A percentile compares a stretch with the other conserved stretches of the same genome.
These are phyloP conservation scores for Pluvianellus socialis DNA, from an alignment of 2,113 vertebrate genomes.

Conservation along the genomic window DNA sequence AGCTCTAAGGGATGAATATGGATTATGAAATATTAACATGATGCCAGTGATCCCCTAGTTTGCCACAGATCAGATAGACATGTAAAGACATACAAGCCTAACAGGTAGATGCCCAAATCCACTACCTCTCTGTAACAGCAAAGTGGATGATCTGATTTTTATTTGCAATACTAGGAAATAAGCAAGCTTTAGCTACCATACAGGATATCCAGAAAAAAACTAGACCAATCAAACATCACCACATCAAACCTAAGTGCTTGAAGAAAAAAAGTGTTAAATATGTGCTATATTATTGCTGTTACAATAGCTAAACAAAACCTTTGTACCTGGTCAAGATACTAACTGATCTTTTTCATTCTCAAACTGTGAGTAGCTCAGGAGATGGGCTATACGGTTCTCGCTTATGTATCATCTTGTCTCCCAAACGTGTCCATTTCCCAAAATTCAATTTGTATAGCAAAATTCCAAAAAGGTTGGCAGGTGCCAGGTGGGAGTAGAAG, in stretches of 20 bases:
- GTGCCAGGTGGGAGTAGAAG: background rate
- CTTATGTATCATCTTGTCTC: background rate
- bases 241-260: background rate
- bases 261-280: background rate
- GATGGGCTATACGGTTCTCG: background rate
- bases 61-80: background rate
- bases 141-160: background rate
- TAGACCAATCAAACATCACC: background rate
- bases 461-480: background rate
- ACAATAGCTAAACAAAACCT: background rate
- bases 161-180: background rate
- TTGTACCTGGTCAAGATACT: background rate
- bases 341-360: background rate
- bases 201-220: background rate
- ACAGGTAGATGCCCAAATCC: background rate
- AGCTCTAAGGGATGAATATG: background rate
- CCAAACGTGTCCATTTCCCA: background rate
- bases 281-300: background rate
- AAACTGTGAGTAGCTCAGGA: background rate
- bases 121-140: background rate
- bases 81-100: background rate
- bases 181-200: background rate
- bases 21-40: background rate
- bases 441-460: background rate
- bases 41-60: background rate